phyloP scores from a whole-genome alignment of 1,140 invertebrate genomes.

The Coboldia fuscipes region DNA sequence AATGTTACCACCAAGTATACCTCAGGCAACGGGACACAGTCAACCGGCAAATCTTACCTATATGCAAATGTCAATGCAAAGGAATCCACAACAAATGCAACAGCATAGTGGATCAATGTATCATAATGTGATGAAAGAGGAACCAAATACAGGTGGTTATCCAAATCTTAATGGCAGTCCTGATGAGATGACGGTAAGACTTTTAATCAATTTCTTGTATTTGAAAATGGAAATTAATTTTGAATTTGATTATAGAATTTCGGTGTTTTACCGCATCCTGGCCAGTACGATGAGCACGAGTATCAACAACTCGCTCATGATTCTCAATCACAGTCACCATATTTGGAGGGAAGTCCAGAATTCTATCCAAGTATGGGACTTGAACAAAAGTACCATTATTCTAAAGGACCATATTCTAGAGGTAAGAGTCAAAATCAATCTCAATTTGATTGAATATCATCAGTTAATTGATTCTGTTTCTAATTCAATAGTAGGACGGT shows the following conservation, averaged over 20 bases:
- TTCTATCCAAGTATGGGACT: slow-evolving; percentile 47
- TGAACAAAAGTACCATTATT: slow-evolving; percentile 42
- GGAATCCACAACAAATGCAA: slow-evolving; percentile 5
- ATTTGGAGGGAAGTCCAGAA: slow-evolving; percentile 45
- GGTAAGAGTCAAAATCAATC: slow-evolving; percentile 19
- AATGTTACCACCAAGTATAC: slow-evolving; percentile 5
- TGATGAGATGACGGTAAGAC: slow-evolving; percentile 4
- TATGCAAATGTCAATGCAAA: slow-evolving; percentile 9
- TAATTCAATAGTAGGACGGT: slow-evolving; percentile 26
- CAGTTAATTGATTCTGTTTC: slow-evolving; percentile 2
- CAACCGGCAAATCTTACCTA: slow-evolving; percentile 10
- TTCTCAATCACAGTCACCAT: slow-evolving; percentile 41
- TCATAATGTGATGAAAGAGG: slow-evolving; percentile 14
- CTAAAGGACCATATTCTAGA: slow-evolving; percentile 40
- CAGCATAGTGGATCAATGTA: slow-evolving; percentile 7
- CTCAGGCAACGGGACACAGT: slow-evolving; percentile 1
- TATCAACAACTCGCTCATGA: slow-evolving; percentile 26
- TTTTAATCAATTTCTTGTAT: neutral
- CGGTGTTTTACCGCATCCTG: slow-evolving; percentile 3
- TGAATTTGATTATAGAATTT: slow-evolving; percentile 2
- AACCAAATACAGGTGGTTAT: slow-evolving; percentile 12
- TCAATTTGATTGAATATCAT: neutral
- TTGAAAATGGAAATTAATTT: neutral
- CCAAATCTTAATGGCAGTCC: neutral
- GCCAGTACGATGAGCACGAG: slow-evolving; percentile 13